A percentile compares a stretch with the other conserved stretches of the same genome.
These are phyloP conservation scores for Agonopterix subpropinquella DNA, from an alignment of 2,888 invertebrate species.

Conservation along the genomic window DNA sequence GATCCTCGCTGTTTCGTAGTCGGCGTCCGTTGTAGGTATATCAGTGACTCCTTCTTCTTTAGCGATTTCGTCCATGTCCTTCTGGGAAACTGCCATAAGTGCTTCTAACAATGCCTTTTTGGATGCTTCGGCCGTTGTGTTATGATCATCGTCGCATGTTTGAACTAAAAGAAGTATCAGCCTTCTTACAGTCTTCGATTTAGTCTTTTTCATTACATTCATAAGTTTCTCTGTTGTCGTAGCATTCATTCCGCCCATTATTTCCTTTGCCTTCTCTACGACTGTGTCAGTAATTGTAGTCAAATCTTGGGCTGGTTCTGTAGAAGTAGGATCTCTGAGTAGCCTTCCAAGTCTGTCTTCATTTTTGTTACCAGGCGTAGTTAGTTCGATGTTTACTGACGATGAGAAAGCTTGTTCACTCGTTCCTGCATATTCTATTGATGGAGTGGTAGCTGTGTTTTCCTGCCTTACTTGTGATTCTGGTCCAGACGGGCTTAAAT, in stretches of 20 bases:
- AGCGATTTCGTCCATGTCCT: slow-evolving; percentile 67
- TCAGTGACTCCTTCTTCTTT: slow-evolving; percentile 48
- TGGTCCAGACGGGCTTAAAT: slow-evolving; percentile 59
- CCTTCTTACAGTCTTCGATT: slow-evolving; percentile 83
- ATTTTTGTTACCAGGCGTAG: slow-evolving; percentile 32
- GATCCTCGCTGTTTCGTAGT: slow-evolving; percentile 32
- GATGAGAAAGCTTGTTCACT: slow-evolving; percentile 51
- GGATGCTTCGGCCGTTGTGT: slow-evolving; percentile 82
- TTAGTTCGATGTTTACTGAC: slow-evolving; percentile 39
- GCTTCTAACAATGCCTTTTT: slow-evolving; percentile 81
- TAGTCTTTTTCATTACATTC: slow-evolving; percentile 88
- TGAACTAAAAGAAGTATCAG: slow-evolving; percentile 85
- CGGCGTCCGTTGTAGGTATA: slow-evolving; percentile 30
- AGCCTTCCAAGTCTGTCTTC: slow-evolving; percentile 52
- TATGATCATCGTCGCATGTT: slow-evolving; percentile 84
- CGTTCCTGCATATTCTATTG: slow-evolving; percentile 35
- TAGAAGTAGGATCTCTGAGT: slow-evolving; percentile 48
- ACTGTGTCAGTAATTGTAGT: slow-evolving; percentile 81
- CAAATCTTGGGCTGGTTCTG: slow-evolving; percentile 73
- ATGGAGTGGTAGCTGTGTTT: slow-evolving; percentile 39
- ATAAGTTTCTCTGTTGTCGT: slow-evolving; percentile 84
- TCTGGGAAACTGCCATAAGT: slow-evolving; percentile 78
- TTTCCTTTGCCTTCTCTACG: slow-evolving; percentile 82
- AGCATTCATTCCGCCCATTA: slow-evolving; percentile 84
- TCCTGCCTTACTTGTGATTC: slow-evolving; percentile 42